A percentile compares a stretch with the other conserved stretches of the same genome.
These are phyloP conservation scores for Apomyelois bistriatella DNA, from an alignment of 2,888 invertebrate genomes.

Conservation along the genomic window DNA sequence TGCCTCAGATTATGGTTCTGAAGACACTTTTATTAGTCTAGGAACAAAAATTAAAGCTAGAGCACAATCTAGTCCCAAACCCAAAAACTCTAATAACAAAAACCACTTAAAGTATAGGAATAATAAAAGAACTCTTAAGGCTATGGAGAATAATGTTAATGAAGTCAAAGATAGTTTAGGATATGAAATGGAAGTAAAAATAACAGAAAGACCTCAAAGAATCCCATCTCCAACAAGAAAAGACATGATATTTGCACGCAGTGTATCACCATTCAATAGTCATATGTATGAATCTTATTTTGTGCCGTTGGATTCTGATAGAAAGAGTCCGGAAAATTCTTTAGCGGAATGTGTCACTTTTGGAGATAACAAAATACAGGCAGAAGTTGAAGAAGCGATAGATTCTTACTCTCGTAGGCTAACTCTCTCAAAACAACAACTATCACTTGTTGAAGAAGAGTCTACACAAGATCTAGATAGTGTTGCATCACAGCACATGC, in stretches of 20 bases:
- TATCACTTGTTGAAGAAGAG: constrained; percentile 75
- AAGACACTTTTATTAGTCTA: constrained; percentile 72
- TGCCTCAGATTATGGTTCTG: constrained; percentile 71
- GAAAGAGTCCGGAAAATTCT: constrained; percentile 32
- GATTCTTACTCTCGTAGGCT: constrained; percentile 55
- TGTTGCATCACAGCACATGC: constrained; percentile 55
- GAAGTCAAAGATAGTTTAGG: constrained; percentile 40
- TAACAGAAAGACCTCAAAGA: constrained; percentile 46
- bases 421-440: constrained; percentile 58
- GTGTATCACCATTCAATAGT: constrained; percentile 49
- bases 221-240: constrained; percentile 45
- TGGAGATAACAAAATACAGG: constrained; percentile 37
- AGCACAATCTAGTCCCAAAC: constrained; percentile 59
- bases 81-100: constrained; percentile 48
- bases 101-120: constrained; percentile 59
- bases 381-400: constrained; percentile 50
- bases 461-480: constrained; percentile 71
- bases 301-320: constrained; percentile 46
- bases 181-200: constrained; percentile 64
- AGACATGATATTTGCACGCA: constrained; percentile 40
- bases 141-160: constrained; percentile 43
- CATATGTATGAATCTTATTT: constrained; percentile 61
- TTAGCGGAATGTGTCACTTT: constrained; percentile 49
- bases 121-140: constrained; percentile 50
- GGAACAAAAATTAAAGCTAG: constrained; percentile 76